Evolutionary conservation across 2,113 vertebrate species (phyloP).

Genomic region (Mesoclemmys tuberculata): DNA sequence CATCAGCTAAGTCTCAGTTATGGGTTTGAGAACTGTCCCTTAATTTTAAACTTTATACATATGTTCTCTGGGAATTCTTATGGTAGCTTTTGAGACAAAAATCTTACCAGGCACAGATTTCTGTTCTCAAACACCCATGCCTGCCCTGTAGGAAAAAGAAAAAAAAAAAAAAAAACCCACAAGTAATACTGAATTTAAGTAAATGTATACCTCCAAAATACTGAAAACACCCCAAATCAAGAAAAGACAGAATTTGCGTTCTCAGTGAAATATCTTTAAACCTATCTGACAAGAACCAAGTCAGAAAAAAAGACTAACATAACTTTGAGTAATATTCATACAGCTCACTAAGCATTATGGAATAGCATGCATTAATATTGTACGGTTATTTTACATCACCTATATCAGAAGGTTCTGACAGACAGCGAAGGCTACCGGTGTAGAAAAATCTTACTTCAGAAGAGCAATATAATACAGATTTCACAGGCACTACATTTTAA

Average conservation of each 20-base stretch:
- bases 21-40: constrained; percentile 65
- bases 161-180: constrained; percentile 73
- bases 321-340: constrained; percentile 90
- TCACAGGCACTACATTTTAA: constrained; percentile 99
- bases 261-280: constrained; percentile 88
- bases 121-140: constrained; percentile 82
- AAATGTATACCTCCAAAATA: constrained; percentile 87
- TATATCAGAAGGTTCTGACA: constrained; percentile 97
- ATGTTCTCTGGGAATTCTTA: constrained; percentile 73
- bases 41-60: constrained; percentile 59
- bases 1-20: constrained; percentile 12
- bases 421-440: constrained; percentile 99
- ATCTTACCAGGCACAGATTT: constrained; percentile 79
- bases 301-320: constrained; percentile 87
- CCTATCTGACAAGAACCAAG: constrained; percentile 86
- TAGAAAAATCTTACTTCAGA: constrained; percentile 93
- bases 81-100: constrained; percentile 74
- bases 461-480: constrained; percentile 97
- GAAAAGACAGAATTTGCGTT: constrained; percentile 83
- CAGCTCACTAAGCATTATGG: constrained; percentile 95
- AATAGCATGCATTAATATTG: constrained; percentile 98
- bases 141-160: constrained; percentile 74
- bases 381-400: constrained; percentile 95
- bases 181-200: constrained; percentile 90
- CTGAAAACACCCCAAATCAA: constrained; percentile 86